These are phyloP conservation scores for Gisinianus flammeolus DNA, from an alignment of 2,888 invertebrate genomes.

Conservation along the genomic window DNA sequence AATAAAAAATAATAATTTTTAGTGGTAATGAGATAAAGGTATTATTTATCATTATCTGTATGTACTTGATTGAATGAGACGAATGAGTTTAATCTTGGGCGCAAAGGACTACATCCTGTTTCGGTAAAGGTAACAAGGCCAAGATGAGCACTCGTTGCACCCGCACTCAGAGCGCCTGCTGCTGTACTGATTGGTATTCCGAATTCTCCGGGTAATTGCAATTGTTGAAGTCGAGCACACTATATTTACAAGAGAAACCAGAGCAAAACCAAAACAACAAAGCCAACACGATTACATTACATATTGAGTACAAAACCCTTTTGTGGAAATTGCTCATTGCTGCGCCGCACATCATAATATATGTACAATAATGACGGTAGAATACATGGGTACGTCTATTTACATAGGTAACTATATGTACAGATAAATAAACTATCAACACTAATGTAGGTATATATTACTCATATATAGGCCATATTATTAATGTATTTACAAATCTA, in stretches of 20 bases:
- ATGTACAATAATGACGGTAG: not conserved
- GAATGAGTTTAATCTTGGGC: constrained; percentile 53
- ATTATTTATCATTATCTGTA: no score
- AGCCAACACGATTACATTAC: not conserved
- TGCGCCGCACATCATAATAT: not conserved
- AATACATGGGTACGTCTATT: not conserved
- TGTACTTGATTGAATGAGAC: constrained; percentile 47
- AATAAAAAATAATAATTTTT: no score
- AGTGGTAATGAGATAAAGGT: no score
- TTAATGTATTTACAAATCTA: no score
- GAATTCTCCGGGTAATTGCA: constrained; percentile 50
- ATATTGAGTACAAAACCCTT: not conserved
- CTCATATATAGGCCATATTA: no score
- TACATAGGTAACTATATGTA: not conserved
- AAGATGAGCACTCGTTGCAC: constrained; percentile 6
- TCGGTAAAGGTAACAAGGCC: constrained; percentile 49
- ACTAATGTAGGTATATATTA: not conserved
- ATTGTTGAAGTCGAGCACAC: constrained; percentile 49
- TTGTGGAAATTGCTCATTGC: not conserved
- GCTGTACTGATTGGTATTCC: constrained; percentile 43
- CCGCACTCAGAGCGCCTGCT: constrained; percentile 34
- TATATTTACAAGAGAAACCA: constrained; percentile 15
- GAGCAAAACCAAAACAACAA: constrained; percentile 20
- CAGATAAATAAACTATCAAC: not conserved
- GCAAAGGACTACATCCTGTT: constrained; percentile 54